Conservation (phyloP, 1,140 invertebrate species). For the Drosophila quadrilineata region DNA sequence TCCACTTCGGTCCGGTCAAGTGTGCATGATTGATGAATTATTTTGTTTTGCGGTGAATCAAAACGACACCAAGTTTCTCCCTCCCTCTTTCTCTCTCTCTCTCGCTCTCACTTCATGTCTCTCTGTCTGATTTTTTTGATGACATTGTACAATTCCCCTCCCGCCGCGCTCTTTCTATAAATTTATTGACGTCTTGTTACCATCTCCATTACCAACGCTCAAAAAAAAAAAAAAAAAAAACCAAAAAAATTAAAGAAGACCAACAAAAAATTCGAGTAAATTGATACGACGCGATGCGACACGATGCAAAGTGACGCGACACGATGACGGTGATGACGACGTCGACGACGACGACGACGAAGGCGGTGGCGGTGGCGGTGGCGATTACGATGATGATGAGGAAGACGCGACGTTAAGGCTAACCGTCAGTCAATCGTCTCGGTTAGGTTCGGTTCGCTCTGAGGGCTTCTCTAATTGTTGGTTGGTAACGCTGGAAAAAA, state of each 20-base stretch:
- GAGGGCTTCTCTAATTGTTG: slow-evolving; percentile 38
- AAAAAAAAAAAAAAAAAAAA: neutral
- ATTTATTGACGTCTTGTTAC: neutral
- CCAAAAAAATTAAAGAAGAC: too few species aligned
- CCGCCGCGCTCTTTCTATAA: too few species aligned
- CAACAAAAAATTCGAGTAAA: too few species aligned
- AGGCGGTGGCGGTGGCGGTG: neutral
- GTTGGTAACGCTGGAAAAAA: slow-evolving; percentile 57
- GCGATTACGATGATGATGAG: slow-evolving; percentile 3
- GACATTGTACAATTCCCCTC: slow-evolving; percentile 50
- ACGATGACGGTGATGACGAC: slow-evolving; percentile 16
- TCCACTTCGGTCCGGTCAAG: slow-evolving; percentile 53
- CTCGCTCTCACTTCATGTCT: slow-evolving; percentile 27
- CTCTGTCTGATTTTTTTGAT: too few species aligned
- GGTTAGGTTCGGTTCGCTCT: neutral
- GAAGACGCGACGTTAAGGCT: slow-evolving; percentile 15
- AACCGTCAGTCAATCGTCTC: slow-evolving; percentile 27
- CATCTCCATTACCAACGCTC: slow-evolving; percentile 17
- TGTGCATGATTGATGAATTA: slow-evolving; percentile 79
- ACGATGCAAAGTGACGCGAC: slow-evolving; percentile 5
- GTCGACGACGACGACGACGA: slow-evolving; percentile 12
- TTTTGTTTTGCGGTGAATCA: slow-evolving; percentile 78
- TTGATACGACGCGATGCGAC: slow-evolving; percentile 45
- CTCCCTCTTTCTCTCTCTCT: neutral
- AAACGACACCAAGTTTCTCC: slow-evolving; percentile 62